Base-by-base conservation (phyloP, 2,888 invertebrate genomes). In the Cephalotes varians region DNA sequence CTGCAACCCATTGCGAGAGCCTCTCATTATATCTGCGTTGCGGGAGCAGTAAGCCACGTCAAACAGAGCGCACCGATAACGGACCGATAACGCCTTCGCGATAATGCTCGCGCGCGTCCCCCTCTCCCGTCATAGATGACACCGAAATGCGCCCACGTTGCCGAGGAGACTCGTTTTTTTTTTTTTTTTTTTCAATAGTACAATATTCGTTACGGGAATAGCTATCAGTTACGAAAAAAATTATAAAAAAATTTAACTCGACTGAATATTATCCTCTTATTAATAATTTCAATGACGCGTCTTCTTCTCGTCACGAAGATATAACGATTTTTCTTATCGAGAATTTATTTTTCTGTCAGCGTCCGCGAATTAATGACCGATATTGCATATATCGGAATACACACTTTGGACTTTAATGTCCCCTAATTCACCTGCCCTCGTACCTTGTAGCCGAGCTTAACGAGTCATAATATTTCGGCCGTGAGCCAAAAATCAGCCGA, bases 11-110 rank as follows among this genome's bases (percentile, higher is more conserved):
- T 40, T 74, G 54, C 54, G 40, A 31, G 77, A 37, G 51, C 49
- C 71, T 85, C 64, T 86, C 82, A 83, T 87, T 87, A 81, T 86
- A 87, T 90, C 86, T 84, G 73, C 85, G 86, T 72, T 72, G 85
- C 47, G 77, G 28, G 83, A 83, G 82, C 86, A 83, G 84, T 87
- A 90, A 91, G 87, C 91, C 89, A 90, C 87, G 87, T 91, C 89
- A 91, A 91, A 91, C 91, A 91, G 89, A 91, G 83, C 87, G 87
- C 85, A 76, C 64, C 73, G 90, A 91, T 91, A 91, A 91, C 84
- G 51, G 44, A 10, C 60, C 85, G 91, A 91, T 91, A 90, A 91
- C 90, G 83, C 82, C 31, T 82, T 58, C 40, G 65, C 77, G 90
- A 91, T 90, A 91, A 85, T 83, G 86, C 76, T 37, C 40, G 77